phyloP scores from a whole-genome alignment of 2,888 invertebrate species.

The Tiliacea aurago region DNA sequence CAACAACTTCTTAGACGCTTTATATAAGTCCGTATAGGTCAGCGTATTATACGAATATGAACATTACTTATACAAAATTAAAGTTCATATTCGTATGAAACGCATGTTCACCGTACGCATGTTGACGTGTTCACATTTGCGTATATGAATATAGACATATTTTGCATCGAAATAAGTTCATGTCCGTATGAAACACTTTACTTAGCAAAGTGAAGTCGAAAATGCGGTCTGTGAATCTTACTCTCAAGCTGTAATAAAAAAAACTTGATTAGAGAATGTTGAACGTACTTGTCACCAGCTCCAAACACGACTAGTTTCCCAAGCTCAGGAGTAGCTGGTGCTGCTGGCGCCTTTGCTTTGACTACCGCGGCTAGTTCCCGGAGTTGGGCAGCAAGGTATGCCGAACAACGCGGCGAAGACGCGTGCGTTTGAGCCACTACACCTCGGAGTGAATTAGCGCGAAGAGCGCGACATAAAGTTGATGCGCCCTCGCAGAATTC shows the following conservation, averaged over 20 bases:
- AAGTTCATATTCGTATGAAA: background rate
- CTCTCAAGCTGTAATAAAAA: background rate
- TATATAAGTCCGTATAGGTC: background rate
- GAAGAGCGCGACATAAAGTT: slow-evolving; percentile 93
- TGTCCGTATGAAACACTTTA: background rate
- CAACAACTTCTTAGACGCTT: background rate
- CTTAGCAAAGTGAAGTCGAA: background rate
- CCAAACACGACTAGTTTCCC: slow-evolving; percentile 88
- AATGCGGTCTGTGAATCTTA: background rate
- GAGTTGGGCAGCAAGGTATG: slow-evolving; percentile 93
- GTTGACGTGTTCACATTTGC: background rate
- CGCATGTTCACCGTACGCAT: no score
- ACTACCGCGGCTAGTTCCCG: slow-evolving; percentile 83
- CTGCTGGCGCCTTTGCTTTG: slow-evolving; percentile 79
- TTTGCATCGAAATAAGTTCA: background rate
- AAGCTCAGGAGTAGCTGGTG: slow-evolving; percentile 83
- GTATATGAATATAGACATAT: background rate
- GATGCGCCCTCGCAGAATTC: slow-evolving; percentile 95
- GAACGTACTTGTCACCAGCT: slow-evolving; percentile 86
- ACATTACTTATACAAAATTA: background rate
- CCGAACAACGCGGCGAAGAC: slow-evolving; percentile 94
- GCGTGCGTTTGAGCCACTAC: slow-evolving; percentile 95
- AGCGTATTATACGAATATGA: background rate
- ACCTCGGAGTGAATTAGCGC: slow-evolving; percentile 92
- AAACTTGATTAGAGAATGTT: background rate